Conservation (phyloP, 2,888 invertebrate species). For the Meganola albula region DNA sequence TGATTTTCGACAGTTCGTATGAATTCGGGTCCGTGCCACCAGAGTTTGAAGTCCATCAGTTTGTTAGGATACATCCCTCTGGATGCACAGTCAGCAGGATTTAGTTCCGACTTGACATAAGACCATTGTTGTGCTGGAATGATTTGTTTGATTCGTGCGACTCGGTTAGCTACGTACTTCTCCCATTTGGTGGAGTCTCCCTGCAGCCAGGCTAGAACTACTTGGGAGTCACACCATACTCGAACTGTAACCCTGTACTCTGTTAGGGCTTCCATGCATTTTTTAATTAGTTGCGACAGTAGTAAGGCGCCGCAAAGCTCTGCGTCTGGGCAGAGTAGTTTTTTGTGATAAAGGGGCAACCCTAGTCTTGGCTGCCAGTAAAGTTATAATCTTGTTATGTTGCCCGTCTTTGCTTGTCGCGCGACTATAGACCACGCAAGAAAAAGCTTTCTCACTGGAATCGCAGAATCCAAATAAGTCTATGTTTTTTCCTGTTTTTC, state of each 20-base stretch:
- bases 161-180: slow-evolving; percentile 12
- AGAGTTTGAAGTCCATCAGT: slow-evolving; percentile 18
- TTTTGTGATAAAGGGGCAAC: slow-evolving; percentile 4
- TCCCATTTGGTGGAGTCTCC: slow-evolving; percentile 13
- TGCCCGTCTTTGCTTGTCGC: background rate
- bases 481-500: background rate
- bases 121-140: slow-evolving; percentile 15
- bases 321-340: slow-evolving; percentile 5
- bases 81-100: slow-evolving; percentile 9
- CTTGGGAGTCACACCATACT: slow-evolving; percentile 7
- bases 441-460: slow-evolving; percentile 6
- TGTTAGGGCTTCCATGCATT: background rate
- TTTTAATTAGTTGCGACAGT: slow-evolving; percentile 1
- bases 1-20: background rate
- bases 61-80: slow-evolving; percentile 6
- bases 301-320: slow-evolving; percentile 6
- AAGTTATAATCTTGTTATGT: background rate
- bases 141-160: slow-evolving; percentile 10
- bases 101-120: slow-evolving; percentile 13
- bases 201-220: slow-evolving; percentile 19
- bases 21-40: slow-evolving; percentile 16
- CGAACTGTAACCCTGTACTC: background rate
- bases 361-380: slow-evolving; percentile 7
- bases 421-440: slow-evolving; percentile 8
- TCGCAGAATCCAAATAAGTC: slow-evolving; percentile 6